These are phyloP conservation scores for Pogoniulus pusillus DNA, from an alignment of 2,797 vertebrate genomes.

Conservation along the genomic window DNA sequence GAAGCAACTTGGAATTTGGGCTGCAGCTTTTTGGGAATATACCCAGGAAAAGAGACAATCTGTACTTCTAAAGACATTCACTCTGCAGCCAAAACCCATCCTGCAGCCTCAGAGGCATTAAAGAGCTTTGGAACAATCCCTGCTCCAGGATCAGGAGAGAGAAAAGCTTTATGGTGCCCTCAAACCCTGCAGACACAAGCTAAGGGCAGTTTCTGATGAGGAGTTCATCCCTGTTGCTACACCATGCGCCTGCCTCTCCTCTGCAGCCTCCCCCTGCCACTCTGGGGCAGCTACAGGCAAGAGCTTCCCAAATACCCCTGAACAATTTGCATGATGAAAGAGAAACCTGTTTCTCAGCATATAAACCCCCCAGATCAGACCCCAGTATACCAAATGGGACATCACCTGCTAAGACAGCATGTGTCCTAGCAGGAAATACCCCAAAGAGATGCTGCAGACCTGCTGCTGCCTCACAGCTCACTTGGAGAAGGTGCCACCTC, in stretches of 20 bases:
- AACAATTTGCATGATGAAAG: background rate
- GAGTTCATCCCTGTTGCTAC: background rate
- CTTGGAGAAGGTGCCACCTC: background rate
- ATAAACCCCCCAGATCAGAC: background rate
- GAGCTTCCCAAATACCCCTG: background rate
- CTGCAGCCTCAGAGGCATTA: conserved; percentile 19
- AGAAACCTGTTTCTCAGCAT: background rate
- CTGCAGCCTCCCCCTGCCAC: background rate
- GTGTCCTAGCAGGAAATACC: background rate
- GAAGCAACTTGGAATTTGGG: conserved; percentile 3
- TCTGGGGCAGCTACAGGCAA: background rate
- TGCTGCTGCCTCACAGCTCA: background rate
- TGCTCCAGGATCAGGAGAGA: background rate
- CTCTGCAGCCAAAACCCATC: conserved; percentile 8
- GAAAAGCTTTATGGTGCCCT: background rate
- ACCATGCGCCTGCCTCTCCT: background rate
- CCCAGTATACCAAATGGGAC: background rate
- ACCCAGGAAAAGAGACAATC: conserved; percentile 46
- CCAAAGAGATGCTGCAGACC: background rate
- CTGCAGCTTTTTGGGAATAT: conserved; percentile 31
- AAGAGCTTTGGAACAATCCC: conserved; percentile 19
- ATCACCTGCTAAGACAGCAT: background rate
- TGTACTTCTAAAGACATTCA: conserved; percentile 25
- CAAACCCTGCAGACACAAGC: background rate
- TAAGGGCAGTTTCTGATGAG: background rate